phyloP scores from a whole-genome alignment of 1,140 invertebrate species.

The Lanistes nyassanus region DNA sequence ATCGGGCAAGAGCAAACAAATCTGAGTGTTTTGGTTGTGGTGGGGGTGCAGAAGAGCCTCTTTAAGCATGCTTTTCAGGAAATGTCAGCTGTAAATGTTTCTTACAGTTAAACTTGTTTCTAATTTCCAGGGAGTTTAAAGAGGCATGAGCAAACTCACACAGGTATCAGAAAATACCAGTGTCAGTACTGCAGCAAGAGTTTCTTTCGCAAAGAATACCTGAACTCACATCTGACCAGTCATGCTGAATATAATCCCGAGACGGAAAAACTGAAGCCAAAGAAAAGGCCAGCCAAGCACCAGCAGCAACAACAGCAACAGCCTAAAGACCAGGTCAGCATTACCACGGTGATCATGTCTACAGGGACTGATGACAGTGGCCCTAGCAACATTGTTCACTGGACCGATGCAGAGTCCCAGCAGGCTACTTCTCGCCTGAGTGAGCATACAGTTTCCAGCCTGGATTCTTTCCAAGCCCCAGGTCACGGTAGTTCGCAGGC shows the following conservation, averaged over 20 bases:
- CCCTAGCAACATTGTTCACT: slow-evolving; percentile 22
- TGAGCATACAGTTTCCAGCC: background rate
- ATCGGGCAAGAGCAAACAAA: background rate
- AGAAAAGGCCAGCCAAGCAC: slow-evolving; percentile 4
- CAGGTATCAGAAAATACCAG: slow-evolving; percentile 39
- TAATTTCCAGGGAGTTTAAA: slow-evolving; percentile 47
- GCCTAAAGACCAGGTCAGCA: background rate
- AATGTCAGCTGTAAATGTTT: background rate
- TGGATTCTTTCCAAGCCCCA: background rate
- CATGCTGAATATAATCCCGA: slow-evolving; percentile 32
- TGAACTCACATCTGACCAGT: slow-evolving; percentile 44
- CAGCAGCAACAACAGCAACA: slow-evolving; percentile 1
- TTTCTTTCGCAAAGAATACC: slow-evolving; percentile 53
- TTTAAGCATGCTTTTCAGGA: background rate
- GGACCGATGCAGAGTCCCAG: slow-evolving; percentile 14
- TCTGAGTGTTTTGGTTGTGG: background rate
- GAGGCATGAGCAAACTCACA: slow-evolving; percentile 46
- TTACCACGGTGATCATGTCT: slow-evolving; percentile 13
- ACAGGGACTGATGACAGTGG: background rate
- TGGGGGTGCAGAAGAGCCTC: background rate
- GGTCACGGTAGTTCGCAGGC: background rate
- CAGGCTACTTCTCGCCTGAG: background rate
- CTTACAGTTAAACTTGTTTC: background rate
- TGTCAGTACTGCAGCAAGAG: slow-evolving; percentile 46
- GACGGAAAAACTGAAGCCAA: background rate